Base-by-base conservation (phyloP, 2,797 vertebrate genomes). In the Rhabdophis nuchalis region DNA sequence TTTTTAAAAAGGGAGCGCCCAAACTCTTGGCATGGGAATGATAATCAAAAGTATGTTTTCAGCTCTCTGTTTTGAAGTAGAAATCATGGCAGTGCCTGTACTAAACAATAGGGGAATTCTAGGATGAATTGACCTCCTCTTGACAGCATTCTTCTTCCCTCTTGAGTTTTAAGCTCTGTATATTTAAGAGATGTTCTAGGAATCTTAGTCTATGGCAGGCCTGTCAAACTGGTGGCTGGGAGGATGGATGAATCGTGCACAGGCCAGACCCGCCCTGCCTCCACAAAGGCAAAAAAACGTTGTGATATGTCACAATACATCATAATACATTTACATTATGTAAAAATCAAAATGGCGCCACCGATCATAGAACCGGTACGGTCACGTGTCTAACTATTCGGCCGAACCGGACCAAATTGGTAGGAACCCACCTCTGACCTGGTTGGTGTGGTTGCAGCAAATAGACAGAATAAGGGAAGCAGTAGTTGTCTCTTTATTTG, bases 1-100 rank as follows among this genome's bases (percentile, higher is more conserved):
- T 64, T 20, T 61, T 52, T 1, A 1, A 7, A 9, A 61, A 97
- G 97, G 54, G 94, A 56, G 7, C 13, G 27, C 25, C 46, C 27
- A 25, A 29, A 11, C 13, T 29, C 52, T 9, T 12, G 7, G 29
- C 41, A 68, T 46, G 16, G n/a, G 52, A 25, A 50, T 27, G 12
- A 27, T 68, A 68, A 41, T 41, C 72, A 41, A 23, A 77, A 77
- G 36, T 77, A 11, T 77, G 36, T 77, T 77, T 41, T 77, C 72
- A 72, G n/a, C 64, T 72, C 64, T 72, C 64, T 72, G 1, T 27
- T 52, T 52, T 29, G 85, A 54, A 46, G 32, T 54, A n/a, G 41
- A 86, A 20, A 29, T 13, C 23, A 27, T 6, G 1, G 46, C 25
- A 11, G 12, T 68, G 5, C 36, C 64, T 72, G 16, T 64, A n/a